phyloP scores from a whole-genome alignment of 2,113 vertebrate genomes.

The Hippopotamus amphibius region DNA sequence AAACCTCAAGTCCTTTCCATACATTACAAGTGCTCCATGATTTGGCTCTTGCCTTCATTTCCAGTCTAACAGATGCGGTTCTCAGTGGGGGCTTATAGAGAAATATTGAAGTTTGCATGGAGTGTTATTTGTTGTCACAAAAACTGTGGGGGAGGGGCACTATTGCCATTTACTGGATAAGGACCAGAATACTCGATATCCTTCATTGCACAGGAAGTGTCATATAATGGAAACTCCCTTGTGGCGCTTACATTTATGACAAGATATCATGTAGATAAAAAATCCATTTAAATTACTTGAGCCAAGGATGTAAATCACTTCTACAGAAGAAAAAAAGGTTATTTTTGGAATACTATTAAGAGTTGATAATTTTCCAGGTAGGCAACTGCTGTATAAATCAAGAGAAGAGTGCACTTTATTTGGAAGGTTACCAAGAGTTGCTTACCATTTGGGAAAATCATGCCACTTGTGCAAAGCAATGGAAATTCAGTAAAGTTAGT shows the following conservation, averaged over 20 bases:
- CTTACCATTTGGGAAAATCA: background rate
- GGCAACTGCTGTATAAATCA: background rate
- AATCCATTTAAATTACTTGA: background rate
- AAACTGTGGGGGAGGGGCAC: background rate
- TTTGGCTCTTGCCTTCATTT: background rate
- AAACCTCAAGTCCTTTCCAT: background rate
- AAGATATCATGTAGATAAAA: background rate
- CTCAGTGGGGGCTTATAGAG: background rate
- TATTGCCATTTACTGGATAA: background rate
- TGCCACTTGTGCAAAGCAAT: background rate
- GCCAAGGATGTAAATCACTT: background rate
- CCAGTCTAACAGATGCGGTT: background rate
- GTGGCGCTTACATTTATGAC: background rate
- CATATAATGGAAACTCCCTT: background rate
- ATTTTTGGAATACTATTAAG: background rate
- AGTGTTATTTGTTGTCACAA: background rate
- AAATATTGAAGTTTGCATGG: background rate
- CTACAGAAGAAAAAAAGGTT: background rate
- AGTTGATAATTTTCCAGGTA: background rate
- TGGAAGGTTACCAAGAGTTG: background rate
- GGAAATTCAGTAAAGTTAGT: background rate
- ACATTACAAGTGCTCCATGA: background rate
- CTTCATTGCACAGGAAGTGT: background rate
- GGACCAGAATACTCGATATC: background rate
- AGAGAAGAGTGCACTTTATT: background rate